Conservation (phyloP, 92 coral and sea anemone species). For the Epizoanthus rinbou region DNA sequence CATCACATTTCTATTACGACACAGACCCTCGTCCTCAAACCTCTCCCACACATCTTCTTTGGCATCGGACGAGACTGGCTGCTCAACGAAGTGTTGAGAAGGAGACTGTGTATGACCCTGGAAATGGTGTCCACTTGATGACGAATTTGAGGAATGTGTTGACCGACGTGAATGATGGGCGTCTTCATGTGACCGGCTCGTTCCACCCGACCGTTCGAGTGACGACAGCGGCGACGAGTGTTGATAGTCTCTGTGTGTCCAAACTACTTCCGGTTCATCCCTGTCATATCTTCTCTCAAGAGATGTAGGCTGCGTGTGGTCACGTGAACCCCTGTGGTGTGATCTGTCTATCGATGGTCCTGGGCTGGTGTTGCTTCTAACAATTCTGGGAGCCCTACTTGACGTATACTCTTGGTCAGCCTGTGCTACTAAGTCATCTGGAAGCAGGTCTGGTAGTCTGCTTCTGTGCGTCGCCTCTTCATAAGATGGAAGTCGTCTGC, state of each 20-base stretch:
- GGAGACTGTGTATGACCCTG: constrained; percentile 46
- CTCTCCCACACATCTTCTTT: constrained; percentile 87
- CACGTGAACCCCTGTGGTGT: constrained; percentile 37
- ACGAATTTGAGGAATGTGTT: constrained; percentile 68
- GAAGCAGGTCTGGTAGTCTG: constrained; percentile 81
- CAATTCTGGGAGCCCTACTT: constrained; percentile 17
- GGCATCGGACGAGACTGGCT: constrained; percentile 57
- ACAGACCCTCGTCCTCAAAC: constrained; percentile 67
- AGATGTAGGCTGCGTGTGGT: constrained; percentile 50
- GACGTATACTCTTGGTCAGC: constrained; percentile 26
- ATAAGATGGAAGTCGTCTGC: constrained; percentile 77
- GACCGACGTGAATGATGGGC: constrained; percentile 27
- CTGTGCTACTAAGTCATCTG: constrained; percentile 54
- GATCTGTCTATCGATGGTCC: constrained; percentile 2
- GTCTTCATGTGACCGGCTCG: constrained; percentile 11
- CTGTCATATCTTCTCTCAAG: constrained; percentile 47
- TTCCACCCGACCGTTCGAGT: constrained; percentile 60
- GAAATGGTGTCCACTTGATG: constrained; percentile 56
- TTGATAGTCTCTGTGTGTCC: constrained; percentile 38
- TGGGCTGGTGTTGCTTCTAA: constrained; percentile 40
- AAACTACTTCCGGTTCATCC: constrained; percentile 34
- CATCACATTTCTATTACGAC: constrained; percentile 54
- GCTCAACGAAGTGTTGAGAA: constrained; percentile 26
- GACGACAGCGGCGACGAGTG: constrained; percentile 66
- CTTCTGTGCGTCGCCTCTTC: constrained; percentile 75